phyloP scores from a whole-genome alignment of 2,113 vertebrate species.

The Brachirus orientalis region DNA sequence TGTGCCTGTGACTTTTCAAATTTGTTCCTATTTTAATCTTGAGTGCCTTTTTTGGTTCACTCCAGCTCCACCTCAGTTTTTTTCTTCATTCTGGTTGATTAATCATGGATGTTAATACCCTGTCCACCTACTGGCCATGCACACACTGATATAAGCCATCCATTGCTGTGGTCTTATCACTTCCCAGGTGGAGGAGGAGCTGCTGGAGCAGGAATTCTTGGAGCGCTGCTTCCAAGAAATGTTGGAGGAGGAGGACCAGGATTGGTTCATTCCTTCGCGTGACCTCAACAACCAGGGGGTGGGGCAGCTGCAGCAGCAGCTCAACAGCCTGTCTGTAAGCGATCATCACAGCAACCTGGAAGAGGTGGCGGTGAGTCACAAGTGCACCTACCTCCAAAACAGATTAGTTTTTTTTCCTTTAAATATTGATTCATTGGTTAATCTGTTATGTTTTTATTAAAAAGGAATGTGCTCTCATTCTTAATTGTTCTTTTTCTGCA shows the following conservation, averaged over 20 bases:
- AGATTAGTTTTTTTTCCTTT: background rate
- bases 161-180: background rate
- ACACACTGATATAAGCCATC: conserved; percentile 1
- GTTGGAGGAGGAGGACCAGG: conserved; percentile 97
- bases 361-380: conserved; percentile 90
- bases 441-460: background rate
- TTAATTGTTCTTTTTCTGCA: conserved; percentile 56
- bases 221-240: conserved; percentile 99
- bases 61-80: background rate
- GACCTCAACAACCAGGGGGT: conserved; percentile 92
- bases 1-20: background rate
- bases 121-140: conserved; percentile 7
- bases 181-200: conserved; percentile 93
- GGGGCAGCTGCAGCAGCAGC: conserved; percentile 94
- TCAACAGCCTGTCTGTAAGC: conserved; percentile 86
- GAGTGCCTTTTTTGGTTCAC: background rate
- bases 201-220: conserved; percentile 96
- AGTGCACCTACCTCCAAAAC: background rate
- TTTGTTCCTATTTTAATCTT: background rate
- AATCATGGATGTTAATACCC: too few relatives aligned
- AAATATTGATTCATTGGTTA: too few relatives aligned
- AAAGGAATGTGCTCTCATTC: background rate
- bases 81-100: background rate
- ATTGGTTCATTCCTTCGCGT: conserved; percentile 96
- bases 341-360: conserved; percentile 85